Evolutionary conservation across 1,140 invertebrate genomes (phyloP).

Genomic region (Ceratina calcarata): DNA sequence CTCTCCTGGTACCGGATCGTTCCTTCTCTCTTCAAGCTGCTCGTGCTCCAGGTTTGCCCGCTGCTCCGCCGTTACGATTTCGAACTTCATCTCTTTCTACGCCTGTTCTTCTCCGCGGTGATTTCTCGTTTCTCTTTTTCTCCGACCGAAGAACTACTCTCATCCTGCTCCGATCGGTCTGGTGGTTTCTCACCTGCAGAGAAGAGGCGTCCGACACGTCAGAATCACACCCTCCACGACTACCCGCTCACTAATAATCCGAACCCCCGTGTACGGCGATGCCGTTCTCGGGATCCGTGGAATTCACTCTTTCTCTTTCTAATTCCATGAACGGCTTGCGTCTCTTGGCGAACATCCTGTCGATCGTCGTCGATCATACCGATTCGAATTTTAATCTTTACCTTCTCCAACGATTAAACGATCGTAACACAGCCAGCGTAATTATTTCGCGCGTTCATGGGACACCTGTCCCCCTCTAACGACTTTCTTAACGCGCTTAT

Average conservation of each 20-base stretch:
- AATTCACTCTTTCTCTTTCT: constrained; percentile 42
- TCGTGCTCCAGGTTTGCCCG: constrained; percentile 8
- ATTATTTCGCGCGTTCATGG: not conserved
- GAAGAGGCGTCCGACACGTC: constrained; percentile 76
- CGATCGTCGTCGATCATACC: not conserved
- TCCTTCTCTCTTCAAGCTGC: constrained; percentile 25
- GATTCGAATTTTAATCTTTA: not conserved
- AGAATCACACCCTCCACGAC: constrained; percentile 79
- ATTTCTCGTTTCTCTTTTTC: constrained; percentile 10
- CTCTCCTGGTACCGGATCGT: not conserved
- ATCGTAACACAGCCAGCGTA: not conserved
- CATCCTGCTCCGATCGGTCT: constrained; percentile 29
- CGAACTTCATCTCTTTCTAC: constrained; percentile 20
- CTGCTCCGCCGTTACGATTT: constrained; percentile 42
- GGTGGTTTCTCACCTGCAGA: constrained; percentile 74
- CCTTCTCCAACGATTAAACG: not conserved
- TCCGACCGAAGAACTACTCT: not conserved
- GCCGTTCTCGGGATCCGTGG: constrained; percentile 60
- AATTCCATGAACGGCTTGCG: constrained; percentile 47
- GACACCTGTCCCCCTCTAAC: not conserved
- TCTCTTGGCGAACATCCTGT: constrained; percentile 26
- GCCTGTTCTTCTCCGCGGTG: constrained; percentile 12
- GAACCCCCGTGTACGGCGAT: constrained; percentile 60
- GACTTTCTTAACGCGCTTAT: not conserved
- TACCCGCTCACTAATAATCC: constrained; percentile 74